Evolutionary conservation across 1,140 invertebrate species (phyloP).

Genomic region (Papilio dardanus): DNA sequence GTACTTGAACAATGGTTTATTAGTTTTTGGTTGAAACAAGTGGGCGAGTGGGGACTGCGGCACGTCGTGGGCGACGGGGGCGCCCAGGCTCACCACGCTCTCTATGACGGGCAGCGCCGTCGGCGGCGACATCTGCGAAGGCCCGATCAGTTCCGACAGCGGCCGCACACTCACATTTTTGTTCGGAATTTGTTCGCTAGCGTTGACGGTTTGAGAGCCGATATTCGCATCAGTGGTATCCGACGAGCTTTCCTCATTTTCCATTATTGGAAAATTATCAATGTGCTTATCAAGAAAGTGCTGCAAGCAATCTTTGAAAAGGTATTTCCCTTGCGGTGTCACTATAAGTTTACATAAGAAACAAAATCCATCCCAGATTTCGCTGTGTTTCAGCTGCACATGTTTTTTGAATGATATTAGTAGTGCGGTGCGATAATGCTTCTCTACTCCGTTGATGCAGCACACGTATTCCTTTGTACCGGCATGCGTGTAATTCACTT

Average conservation of each 20-base stretch:
- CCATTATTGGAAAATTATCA: slow-evolving; percentile 64
- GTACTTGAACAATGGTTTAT: slow-evolving; percentile 55
- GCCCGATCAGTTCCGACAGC: slow-evolving; percentile 58
- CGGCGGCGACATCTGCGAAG: slow-evolving; percentile 22
- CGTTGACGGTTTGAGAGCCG: neutral
- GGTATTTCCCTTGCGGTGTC: slow-evolving; percentile 61
- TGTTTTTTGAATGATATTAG: slow-evolving; percentile 76
- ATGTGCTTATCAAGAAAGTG: slow-evolving; percentile 72
- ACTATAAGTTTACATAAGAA: slow-evolving; percentile 75
- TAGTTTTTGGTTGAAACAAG: slow-evolving; percentile 35
- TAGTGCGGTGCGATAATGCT: slow-evolving; percentile 67
- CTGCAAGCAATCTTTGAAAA: slow-evolving; percentile 69
- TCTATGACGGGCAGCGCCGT: slow-evolving; percentile 61
- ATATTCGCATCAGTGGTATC: neutral
- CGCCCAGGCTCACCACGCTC: slow-evolving; percentile 64
- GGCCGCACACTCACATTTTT: slow-evolving; percentile 62
- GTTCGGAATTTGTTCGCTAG: slow-evolving; percentile 25
- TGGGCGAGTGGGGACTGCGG: slow-evolving; percentile 38
- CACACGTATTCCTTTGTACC: slow-evolving; percentile 72
- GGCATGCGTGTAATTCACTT: slow-evolving; percentile 53
- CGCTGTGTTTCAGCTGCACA: slow-evolving; percentile 66
- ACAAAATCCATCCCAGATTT: slow-evolving; percentile 77
- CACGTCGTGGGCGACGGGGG: slow-evolving; percentile 34
- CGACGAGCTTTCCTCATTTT: slow-evolving; percentile 39
- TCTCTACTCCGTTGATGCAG: slow-evolving; percentile 66